A percentile compares a stretch with the other conserved stretches of the same genome.
Evolutionary conservation across 2,888 invertebrate species (phyloP).

Genomic region (Calliopum simillimum): DNA sequence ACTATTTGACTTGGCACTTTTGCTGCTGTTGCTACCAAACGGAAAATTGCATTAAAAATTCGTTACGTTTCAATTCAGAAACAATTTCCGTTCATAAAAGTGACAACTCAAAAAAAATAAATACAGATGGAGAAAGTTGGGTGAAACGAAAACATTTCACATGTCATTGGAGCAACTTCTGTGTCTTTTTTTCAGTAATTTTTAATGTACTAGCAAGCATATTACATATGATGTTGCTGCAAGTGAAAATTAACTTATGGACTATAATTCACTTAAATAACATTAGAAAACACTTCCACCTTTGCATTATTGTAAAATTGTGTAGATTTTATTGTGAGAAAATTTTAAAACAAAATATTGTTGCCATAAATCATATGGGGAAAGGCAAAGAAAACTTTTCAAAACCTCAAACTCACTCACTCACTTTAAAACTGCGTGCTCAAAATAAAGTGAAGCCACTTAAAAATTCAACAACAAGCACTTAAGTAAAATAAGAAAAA

Average conservation of each 20-base stretch:
- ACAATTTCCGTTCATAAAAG: conserved; percentile 35
- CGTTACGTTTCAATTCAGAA: conserved; percentile 37
- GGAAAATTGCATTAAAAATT: conserved; percentile 38
- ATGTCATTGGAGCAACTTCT: too few relatives aligned
- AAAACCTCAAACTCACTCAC: too few relatives aligned
- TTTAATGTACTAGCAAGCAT: neutral
- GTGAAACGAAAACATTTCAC: too few relatives aligned
- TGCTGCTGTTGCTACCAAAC: conserved; percentile 3
- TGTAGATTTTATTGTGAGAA: too few relatives aligned
- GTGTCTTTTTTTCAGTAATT: too few relatives aligned
- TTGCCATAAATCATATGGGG: too few relatives aligned
- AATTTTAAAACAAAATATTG: too few relatives aligned
- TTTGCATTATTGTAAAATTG: too few relatives aligned
- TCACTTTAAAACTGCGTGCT: too few relatives aligned
- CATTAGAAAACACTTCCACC: too few relatives aligned
- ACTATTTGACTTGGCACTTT: neutral
- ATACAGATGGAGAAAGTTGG: neutral
- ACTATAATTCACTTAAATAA: too few relatives aligned
- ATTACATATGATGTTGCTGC: neutral
- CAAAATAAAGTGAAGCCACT: conserved; percentile 21
- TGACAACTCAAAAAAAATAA: conserved; percentile 18
- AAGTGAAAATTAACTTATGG: conserved; percentile 1
- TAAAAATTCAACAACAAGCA: conserved; percentile 28
- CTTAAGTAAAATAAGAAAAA: conserved; percentile 10
- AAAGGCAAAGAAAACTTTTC: too few relatives aligned